Evolutionary conservation across 2,888 invertebrate species (phyloP), one percentile per base, ranked within the genome.

Genomic region (Peribatodes rhomboidaria): DNA sequence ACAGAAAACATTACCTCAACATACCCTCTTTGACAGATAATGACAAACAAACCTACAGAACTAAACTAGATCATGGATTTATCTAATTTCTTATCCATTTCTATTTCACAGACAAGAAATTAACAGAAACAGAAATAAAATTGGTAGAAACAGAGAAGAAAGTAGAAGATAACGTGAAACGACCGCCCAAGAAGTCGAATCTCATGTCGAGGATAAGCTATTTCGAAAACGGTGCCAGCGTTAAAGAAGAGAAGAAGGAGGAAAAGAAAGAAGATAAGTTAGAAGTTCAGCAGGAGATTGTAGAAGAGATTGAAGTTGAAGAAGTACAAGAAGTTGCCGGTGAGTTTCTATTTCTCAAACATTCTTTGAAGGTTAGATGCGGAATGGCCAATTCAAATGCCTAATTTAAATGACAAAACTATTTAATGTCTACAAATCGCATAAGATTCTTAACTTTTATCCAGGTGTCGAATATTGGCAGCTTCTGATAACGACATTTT

Each of bases 121-220:
- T 62, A 59, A 60, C 67, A 44, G 67, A 60, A 31, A 66, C 65
- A 0, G 54, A 61, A 11, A 60, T 55, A 9, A 68, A 70, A 57
- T 59, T 81, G 14, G 62, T 73, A 14, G 82, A 81, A 39, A 55
- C 79, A 0, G 78, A 78, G 52, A 78, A 69, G 41, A 77, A 65
- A 52, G 49, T 75, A n/a, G 68, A 69, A 4, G 73, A 73, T 60
- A 74, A 31, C 31, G 16, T 16, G 4, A 31, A 41, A 71, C 56
- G 47, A 69, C 61, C 68, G 33, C 70, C 61, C 2, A 71, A 72
- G 42, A 81, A 76, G 20, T 80, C 81, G 9, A 83, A 77, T n/a
- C 76, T 93, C 2, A 88, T 89, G 88, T 88, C 90, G 0, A 80
- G 85, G 55, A 93, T 93, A 33, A 87, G 81, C 37, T 93, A 92